These are phyloP conservation scores for Siniperca chuatsi DNA, from an alignment of 2,113 vertebrate genomes.

Conservation along the genomic window DNA sequence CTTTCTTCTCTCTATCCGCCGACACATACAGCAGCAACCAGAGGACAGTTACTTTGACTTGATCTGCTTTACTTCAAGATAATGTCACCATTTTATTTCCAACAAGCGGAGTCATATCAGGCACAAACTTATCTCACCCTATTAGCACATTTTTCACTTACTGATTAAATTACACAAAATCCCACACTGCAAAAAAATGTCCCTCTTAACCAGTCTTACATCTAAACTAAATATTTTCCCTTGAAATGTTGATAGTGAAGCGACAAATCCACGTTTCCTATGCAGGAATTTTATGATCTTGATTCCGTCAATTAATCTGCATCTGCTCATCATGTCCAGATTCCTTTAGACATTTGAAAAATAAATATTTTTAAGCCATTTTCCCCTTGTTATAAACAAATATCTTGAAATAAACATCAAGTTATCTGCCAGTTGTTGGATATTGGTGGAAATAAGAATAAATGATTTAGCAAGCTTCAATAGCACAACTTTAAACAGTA, in stretches of 20 bases:
- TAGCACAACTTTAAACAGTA: not conserved
- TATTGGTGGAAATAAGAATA: not conserved
- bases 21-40: not conserved
- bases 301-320: not conserved
- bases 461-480: not conserved
- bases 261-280: not conserved
- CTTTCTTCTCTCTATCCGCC: not conserved
- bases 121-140: not conserved
- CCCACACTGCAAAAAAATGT: not conserved
- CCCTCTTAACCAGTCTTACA: not conserved
- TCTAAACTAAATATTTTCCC: not conserved
- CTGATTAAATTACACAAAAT: not conserved
- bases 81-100: not conserved
- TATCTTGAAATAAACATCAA: not conserved
- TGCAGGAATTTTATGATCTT: not conserved
- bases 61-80: slow-evolving; percentile 7
- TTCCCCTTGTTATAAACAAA: not conserved
- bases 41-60: not conserved
- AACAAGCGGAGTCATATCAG: slow-evolving; percentile 16
- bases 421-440: not conserved
- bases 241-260: not conserved
- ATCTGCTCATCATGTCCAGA: not conserved
- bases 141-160: not conserved
- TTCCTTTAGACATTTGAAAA: not conserved
- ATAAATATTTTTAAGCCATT: not conserved